phyloP scores from a whole-genome alignment of 2,113 vertebrate species.

The Gopherus evgoodei region DNA sequence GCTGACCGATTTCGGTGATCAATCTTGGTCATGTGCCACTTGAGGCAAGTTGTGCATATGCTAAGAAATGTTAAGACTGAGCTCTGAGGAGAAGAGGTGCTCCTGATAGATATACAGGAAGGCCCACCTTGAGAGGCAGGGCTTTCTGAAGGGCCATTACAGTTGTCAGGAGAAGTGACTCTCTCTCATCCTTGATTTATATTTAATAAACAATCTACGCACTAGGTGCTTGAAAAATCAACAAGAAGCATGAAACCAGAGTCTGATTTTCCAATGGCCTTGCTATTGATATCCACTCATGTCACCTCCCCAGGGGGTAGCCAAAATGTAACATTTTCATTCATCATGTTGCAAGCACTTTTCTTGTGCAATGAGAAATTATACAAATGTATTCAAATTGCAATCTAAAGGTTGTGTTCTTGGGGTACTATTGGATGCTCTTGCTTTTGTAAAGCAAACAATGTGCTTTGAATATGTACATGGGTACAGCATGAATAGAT shows the following conservation, averaged over 20 bases:
- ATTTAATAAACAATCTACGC: neutral
- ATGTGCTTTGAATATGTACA: neutral
- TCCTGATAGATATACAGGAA: neutral
- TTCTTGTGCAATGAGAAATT: constrained; percentile 33
- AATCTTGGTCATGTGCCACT: too few relatives aligned
- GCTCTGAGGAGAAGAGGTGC: neutral
- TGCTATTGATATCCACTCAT: neutral
- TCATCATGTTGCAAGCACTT: constrained; percentile 5
- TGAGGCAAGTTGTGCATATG: too few relatives aligned
- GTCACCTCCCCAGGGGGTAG: constrained; percentile 8
- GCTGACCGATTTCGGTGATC: too few relatives aligned
- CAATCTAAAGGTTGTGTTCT: constrained; percentile 37
- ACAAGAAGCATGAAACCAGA: neutral
- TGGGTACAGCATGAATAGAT: neutral
- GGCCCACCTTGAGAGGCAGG: neutral
- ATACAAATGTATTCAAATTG: constrained; percentile 4
- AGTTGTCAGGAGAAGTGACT: neutral
- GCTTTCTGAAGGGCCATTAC: neutral
- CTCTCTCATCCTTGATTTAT: neutral
- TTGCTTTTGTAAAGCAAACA: neutral
- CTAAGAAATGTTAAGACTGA: neutral
- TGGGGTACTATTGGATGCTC: constrained; percentile 5
- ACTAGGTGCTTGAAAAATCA: neutral
- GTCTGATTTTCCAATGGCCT: neutral
- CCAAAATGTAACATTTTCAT: constrained; percentile 40